Percentiles rank a stretch among this genome's conserved stretches.
phyloP scores from a whole-genome alignment of 2,888 invertebrate species.

The Cepaea hortensis region DNA sequence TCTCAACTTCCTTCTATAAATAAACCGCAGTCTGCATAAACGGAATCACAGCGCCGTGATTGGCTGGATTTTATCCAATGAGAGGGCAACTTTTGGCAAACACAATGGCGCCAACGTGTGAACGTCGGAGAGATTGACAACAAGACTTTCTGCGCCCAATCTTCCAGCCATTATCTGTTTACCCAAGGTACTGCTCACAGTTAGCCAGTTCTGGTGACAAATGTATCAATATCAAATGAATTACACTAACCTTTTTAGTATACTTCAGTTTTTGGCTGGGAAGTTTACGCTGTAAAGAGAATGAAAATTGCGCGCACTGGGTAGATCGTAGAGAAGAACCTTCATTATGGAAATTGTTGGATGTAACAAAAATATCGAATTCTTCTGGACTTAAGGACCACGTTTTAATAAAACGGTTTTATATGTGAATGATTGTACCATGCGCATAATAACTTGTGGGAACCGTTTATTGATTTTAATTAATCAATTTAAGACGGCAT shows the following conservation, averaged over 20 bases:
- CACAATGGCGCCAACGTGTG: conserved; percentile 50
- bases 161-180: not conserved
- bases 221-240: no score
- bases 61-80: conserved; percentile 35
- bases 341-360: not conserved
- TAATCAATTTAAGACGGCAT: no score
- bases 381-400: no score
- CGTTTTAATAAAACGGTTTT: no score
- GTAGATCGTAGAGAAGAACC: not conserved
- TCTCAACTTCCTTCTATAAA: conserved; percentile 39
- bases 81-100: conserved; percentile 20
- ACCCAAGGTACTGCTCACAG: not conserved
- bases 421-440: no score
- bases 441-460: no score
- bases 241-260: not conserved
- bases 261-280: not conserved
- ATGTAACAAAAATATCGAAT: no score
- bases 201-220: not conserved
- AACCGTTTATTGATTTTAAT: no score
- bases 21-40: conserved; percentile 31
- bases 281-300: not conserved
- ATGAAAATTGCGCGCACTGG: conserved; percentile 16
- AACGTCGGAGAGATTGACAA: conserved; percentile 22
- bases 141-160: conserved; percentile 48
- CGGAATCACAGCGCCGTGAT: not conserved